Conservation (phyloP, 92 coral and sea anemone genomes). For the Epizoanthus ramosus region DNA sequence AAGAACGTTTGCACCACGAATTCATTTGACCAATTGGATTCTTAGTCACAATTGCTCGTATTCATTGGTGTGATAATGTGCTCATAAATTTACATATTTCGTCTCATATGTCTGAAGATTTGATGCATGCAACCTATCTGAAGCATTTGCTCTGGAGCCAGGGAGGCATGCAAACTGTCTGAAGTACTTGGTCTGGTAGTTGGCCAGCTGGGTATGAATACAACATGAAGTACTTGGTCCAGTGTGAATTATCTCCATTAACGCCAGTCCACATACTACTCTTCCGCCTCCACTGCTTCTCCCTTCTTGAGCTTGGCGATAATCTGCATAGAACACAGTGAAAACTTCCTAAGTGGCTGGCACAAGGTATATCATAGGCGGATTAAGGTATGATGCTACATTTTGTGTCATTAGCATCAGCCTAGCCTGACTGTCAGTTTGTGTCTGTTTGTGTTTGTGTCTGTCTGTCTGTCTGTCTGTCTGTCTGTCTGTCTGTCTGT, state of each 20-base stretch:
- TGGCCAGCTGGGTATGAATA: neutral
- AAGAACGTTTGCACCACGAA: too few species aligned
- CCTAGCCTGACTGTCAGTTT: neutral
- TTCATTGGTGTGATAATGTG: too few species aligned
- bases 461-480: neutral
- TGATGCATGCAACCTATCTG: too few species aligned
- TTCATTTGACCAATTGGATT: too few species aligned
- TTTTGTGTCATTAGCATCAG: too few species aligned
- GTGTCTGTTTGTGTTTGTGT: neutral
- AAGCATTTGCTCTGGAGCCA: too few species aligned
- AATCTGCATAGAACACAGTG: constrained; percentile 59
- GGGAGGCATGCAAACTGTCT: too few species aligned
- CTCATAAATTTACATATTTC: too few species aligned
- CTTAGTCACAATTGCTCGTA: too few species aligned
- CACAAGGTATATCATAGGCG: neutral
- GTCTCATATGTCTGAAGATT: too few species aligned
- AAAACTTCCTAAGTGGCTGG: neutral
- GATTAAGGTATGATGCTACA: too few species aligned
- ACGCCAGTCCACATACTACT: neutral
- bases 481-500: neutral
- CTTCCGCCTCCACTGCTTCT: constrained; percentile 81
- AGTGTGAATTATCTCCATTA: too few species aligned
- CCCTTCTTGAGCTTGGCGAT: constrained; percentile 95
- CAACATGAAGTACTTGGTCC: neutral
- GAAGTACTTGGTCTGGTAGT: neutral